phyloP scores from a whole-genome alignment of 2,113 vertebrate genomes.

The Misgurnus mizolepis region DNA sequence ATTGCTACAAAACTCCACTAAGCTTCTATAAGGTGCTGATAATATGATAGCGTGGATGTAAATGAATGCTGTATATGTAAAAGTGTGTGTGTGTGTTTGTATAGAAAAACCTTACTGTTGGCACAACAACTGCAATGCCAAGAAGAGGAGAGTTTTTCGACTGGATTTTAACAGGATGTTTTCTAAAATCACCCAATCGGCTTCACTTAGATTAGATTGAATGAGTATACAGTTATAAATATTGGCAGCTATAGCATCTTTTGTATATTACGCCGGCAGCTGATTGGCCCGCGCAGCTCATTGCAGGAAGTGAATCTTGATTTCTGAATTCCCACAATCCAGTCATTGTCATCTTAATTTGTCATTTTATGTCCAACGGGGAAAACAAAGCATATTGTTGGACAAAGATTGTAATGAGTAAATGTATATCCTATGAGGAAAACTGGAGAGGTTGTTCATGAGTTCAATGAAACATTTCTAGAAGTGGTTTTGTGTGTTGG shows the following conservation, averaged over 20 bases:
- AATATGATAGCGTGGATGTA: no score
- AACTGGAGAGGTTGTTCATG: no score
- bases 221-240: slow-evolving; percentile 5
- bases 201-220: not conserved
- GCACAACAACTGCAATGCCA: slow-evolving; percentile 14
- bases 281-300: slow-evolving; percentile 15
- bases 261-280: slow-evolving; percentile 15
- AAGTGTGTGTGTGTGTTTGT: no score
- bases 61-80: no score
- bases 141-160: not conserved
- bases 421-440: no score
- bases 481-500: no score
- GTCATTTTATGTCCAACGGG: not conserved
- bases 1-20: not conserved
- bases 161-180: not conserved
- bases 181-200: not conserved
- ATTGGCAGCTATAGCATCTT: slow-evolving; percentile 27
- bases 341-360: not conserved
- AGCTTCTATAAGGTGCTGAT: not conserved
- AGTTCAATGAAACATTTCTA: no score
- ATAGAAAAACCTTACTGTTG: not conserved
- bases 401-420: no score
- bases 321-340: not conserved
- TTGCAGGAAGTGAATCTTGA: not conserved
- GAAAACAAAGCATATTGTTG: no score